A percentile compares a stretch with the other conserved stretches of the same genome.
Evolutionary conservation across 2,113 vertebrate species (phyloP).

Genomic region (Charadrius vociferus): DNA sequence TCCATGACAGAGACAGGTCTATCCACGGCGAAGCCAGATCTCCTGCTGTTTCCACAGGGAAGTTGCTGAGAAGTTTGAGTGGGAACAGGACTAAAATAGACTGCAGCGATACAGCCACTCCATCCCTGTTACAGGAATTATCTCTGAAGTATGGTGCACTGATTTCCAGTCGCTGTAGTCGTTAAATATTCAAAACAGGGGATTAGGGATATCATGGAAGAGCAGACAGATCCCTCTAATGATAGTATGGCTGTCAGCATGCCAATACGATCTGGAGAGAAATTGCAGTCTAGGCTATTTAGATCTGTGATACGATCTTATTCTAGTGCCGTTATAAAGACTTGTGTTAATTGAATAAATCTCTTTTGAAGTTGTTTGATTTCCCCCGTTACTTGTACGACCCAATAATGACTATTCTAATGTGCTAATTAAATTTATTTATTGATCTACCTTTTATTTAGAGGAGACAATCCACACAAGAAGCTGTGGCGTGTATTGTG

Average conservation of each 20-base stretch:
- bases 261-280: not conserved
- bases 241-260: not conserved
- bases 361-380: conserved; percentile 42
- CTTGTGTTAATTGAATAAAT: conserved; percentile 48
- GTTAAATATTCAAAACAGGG: conserved; percentile 24
- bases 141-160: not conserved
- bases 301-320: not conserved
- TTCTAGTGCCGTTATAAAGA: not conserved
- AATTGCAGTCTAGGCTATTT: conserved; percentile 9
- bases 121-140: not conserved
- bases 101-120: not conserved
- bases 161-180: not conserved
- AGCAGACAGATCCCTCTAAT: conserved; percentile 6
- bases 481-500: not conserved
- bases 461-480: conserved; percentile 30
- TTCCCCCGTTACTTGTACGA: not conserved
- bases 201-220: conserved; percentile 13
- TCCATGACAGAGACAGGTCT: not conserved
- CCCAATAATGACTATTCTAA: conserved; percentile 29
- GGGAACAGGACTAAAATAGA: not conserved
- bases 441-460: conserved; percentile 47
- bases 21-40: not conserved
- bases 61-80: not conserved
- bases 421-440: conserved; percentile 57
- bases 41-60: not conserved